These are phyloP conservation scores for Ptychadena robeensis DNA, from an alignment of 2,797 vertebrate species.

Conservation along the genomic window DNA sequence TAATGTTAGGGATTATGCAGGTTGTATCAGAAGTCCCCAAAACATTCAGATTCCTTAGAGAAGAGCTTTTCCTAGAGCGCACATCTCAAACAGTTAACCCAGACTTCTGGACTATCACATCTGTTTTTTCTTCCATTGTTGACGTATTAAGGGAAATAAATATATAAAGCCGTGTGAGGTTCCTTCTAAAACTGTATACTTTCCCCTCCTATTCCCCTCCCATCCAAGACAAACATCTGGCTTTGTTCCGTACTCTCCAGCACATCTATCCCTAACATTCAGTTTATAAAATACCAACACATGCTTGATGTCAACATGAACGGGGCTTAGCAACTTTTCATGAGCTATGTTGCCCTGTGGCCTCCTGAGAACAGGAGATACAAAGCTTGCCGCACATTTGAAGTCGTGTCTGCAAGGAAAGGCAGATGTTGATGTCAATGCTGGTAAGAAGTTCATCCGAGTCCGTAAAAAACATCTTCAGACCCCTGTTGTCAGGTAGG, in stretches of 20 bases:
- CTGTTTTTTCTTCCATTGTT: slow-evolving; percentile 13
- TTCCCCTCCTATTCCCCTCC: slow-evolving; percentile 49
- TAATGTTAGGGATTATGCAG: too few relatives aligned
- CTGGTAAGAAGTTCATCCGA: slow-evolving; percentile 1
- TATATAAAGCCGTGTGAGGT: slow-evolving; percentile 31
- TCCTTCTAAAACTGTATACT: slow-evolving; percentile 36
- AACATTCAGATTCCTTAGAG: too few relatives aligned
- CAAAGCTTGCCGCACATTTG: slow-evolving; percentile 2
- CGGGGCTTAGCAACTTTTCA: slow-evolving; percentile 21
- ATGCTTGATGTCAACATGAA: slow-evolving; percentile 38
- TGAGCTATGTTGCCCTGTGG: slow-evolving; percentile 48
- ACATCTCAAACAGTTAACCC: not conserved
- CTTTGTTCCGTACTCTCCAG: slow-evolving; percentile 24
- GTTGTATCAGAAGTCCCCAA: too few relatives aligned
- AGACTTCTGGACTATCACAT: not conserved
- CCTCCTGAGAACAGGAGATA: not conserved
- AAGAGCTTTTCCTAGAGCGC: not conserved
- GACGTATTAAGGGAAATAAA: slow-evolving; percentile 21
- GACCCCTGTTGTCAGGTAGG: slow-evolving; percentile 55
- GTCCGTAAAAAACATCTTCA: slow-evolving; percentile 50
- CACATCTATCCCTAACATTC: slow-evolving; percentile 16
- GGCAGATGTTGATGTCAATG: not conserved
- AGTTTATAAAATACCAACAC: not conserved
- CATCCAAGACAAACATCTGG: slow-evolving; percentile 47
- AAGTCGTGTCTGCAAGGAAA: slow-evolving; percentile 31